Evolutionary conservation across 2,797 vertebrate species (phyloP).

Genomic region (Rhinophrynus dorsalis): DNA sequence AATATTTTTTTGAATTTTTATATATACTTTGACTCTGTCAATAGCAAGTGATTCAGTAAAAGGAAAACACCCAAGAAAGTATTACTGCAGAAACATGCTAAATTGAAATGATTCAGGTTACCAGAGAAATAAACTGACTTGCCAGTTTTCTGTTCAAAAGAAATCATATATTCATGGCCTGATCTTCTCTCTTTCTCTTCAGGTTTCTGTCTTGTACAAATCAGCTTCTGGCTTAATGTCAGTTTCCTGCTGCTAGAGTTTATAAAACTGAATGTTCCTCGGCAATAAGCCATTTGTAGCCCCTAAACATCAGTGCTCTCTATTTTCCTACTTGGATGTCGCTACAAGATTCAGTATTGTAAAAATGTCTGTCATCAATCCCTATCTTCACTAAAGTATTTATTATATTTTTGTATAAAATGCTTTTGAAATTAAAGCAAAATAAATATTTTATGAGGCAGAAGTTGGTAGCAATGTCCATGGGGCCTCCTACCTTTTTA

Average conservation of each 20-base stretch:
- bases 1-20: constrained; percentile 25
- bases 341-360: constrained; percentile 35
- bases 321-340: constrained; percentile 38
- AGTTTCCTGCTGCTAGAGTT: constrained; percentile 48
- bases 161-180: constrained; percentile 28
- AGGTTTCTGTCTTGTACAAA: constrained; percentile 33
- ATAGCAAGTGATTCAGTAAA: constrained; percentile 31
- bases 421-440: too few relatives aligned
- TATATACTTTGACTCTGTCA: constrained; percentile 12
- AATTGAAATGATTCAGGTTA: constrained; percentile 31
- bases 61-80: constrained; percentile 34
- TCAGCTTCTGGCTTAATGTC: constrained; percentile 40
- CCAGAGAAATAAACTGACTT: constrained; percentile 6
- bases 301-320: constrained; percentile 24
- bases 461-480: too few relatives aligned
- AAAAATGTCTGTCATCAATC: constrained; percentile 39
- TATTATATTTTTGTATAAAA: constrained; percentile 7
- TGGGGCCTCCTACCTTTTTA: too few relatives aligned
- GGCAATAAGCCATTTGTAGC: constrained; percentile 33
- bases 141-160: constrained; percentile 29
- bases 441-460: too few relatives aligned
- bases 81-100: constrained; percentile 33
- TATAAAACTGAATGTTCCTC: constrained; percentile 47
- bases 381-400: constrained; percentile 16
- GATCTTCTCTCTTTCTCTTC: constrained; percentile 32